phyloP scores from a whole-genome alignment of 2,113 vertebrate species.

The Entelurus aequoreus region DNA sequence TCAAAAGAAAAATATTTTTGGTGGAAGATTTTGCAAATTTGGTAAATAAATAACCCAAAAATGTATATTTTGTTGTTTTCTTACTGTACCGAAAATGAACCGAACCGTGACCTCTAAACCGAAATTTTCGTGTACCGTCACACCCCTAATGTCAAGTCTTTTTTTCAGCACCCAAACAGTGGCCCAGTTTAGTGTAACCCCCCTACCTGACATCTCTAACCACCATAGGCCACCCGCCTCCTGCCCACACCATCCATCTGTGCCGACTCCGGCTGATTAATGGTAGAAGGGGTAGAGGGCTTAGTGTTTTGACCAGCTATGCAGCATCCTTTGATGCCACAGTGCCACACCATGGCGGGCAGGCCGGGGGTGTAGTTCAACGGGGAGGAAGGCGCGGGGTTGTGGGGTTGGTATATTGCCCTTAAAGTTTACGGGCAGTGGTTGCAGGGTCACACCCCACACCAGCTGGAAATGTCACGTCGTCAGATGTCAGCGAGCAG shows the following conservation, averaged over 20 bases:
- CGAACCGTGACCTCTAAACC: no score
- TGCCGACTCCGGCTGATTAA: constrained; percentile 66
- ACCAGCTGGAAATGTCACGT: constrained; percentile 78
- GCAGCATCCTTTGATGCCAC: constrained; percentile 39
- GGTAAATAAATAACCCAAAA: no score
- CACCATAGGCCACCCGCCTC: constrained; percentile 55
- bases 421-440: constrained; percentile 66
- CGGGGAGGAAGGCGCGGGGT: constrained; percentile 23
- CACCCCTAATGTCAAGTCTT: no score
- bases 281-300: constrained; percentile 49
- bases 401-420: constrained; percentile 30
- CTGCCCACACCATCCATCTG: constrained; percentile 73
- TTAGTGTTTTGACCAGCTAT: constrained; percentile 45
- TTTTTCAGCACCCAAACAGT: no score
- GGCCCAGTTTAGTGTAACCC: no score
- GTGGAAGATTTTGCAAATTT: no score
- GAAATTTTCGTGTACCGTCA: no score
- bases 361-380: constrained; percentile 38
- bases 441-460: constrained; percentile 51
- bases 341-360: constrained; percentile 40
- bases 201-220: constrained; percentile 61
- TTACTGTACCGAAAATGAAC: no score
- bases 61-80: no score
- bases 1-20: no score
- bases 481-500: constrained; percentile 69